A percentile compares a stretch with the other conserved stretches of the same genome.
Evolutionary conservation across 2,888 invertebrate genomes (phyloP).

Genomic region (Drosophila eohydei): DNA sequence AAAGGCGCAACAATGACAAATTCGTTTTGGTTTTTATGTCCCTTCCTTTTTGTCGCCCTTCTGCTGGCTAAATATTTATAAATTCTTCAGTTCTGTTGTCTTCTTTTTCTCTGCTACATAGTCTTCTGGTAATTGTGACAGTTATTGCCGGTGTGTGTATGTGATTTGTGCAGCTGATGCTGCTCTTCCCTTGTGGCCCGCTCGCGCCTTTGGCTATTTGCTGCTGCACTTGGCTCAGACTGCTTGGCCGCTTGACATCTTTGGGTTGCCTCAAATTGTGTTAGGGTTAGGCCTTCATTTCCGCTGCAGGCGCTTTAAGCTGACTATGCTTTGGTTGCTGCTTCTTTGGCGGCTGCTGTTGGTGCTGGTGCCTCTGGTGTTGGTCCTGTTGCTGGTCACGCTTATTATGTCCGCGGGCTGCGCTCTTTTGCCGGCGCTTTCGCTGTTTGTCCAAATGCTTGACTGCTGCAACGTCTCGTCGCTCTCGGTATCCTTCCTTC

Average conservation of each 20-base stretch:
- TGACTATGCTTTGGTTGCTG: slow-evolving; percentile 6
- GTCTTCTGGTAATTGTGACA: slow-evolving; percentile 51
- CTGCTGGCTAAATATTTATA: slow-evolving; percentile 82
- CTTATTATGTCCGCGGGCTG: slow-evolving; percentile 74
- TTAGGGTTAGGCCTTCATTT: slow-evolving; percentile 72
- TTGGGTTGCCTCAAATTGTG: slow-evolving; percentile 75
- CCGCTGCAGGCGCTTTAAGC: slow-evolving; percentile 52
- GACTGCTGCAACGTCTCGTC: slow-evolving; percentile 57
- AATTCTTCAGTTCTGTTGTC: slow-evolving; percentile 69
- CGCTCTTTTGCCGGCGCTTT: slow-evolving; percentile 68
- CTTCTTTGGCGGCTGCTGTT: neutral
- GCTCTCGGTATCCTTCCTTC: slow-evolving; percentile 38
- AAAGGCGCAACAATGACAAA: slow-evolving; percentile 72
- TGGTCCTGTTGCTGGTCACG: slow-evolving; percentile 64
- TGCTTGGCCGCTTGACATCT: slow-evolving; percentile 60
- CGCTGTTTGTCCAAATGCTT: slow-evolving; percentile 75
- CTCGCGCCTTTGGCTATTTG: slow-evolving; percentile 68
- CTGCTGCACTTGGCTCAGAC: slow-evolving; percentile 70
- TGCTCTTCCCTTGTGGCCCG: neutral
- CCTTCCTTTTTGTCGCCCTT: slow-evolving; percentile 36
- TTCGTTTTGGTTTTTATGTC: slow-evolving; percentile 77
- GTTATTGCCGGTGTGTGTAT: slow-evolving; percentile 49
- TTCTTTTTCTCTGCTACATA: slow-evolving; percentile 4
- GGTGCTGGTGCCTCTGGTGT: neutral
- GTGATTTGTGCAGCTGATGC: slow-evolving; percentile 45